A percentile compares a stretch with the other conserved stretches of the same genome.
phyloP scores from a whole-genome alignment of 2,113 vertebrate genomes.

The Cinclus cinclus region DNA sequence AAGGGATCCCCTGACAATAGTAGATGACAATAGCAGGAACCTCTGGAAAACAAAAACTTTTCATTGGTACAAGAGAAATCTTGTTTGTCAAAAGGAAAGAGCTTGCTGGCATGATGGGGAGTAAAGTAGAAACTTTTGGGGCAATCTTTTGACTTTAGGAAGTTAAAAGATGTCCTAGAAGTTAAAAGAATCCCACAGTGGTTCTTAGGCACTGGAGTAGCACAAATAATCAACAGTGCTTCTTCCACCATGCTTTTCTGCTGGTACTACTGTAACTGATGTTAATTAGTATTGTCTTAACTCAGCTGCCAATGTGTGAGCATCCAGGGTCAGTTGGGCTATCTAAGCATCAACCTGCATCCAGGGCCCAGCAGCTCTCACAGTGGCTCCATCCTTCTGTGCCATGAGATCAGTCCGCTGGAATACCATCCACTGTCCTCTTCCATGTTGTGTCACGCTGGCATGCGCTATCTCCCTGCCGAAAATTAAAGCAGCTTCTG shows the following conservation, averaged over 20 bases:
- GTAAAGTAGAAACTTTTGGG: background rate
- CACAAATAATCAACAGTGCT: background rate
- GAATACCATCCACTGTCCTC: background rate
- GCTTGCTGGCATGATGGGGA: background rate
- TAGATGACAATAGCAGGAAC: background rate
- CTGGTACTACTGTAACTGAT: background rate
- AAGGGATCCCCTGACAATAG: background rate
- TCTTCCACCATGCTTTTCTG: background rate
- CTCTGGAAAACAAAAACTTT: constrained; percentile 1
- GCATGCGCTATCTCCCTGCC: background rate
- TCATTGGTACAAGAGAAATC: background rate
- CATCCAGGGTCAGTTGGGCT: background rate
- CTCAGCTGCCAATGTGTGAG: background rate
- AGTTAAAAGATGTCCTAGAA: background rate
- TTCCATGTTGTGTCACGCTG: background rate
- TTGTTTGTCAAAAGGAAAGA: background rate
- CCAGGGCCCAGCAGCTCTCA: background rate
- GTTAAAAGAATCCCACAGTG: background rate
- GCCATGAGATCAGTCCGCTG: background rate
- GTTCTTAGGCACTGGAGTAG: background rate
- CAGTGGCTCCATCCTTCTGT: accelerated
- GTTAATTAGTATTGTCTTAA: background rate
- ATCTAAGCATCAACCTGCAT: background rate
- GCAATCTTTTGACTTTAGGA: background rate
- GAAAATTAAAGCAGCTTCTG: background rate